Base-by-base conservation (phyloP, 1,140 invertebrate genomes). In the Drosophila nebulosa region DNA sequence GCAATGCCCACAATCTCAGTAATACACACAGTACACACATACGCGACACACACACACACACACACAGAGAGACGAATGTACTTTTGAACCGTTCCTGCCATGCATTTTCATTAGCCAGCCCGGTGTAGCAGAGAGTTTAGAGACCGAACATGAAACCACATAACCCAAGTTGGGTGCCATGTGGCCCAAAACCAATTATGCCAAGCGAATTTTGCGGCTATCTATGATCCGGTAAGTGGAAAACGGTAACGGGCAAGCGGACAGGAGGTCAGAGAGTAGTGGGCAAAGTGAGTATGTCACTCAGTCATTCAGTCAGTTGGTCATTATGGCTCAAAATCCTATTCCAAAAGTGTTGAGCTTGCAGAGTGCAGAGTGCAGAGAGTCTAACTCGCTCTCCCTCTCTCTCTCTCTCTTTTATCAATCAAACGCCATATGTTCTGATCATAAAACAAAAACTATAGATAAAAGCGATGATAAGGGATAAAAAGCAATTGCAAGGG, bases 101-200 rank as follows among this genome's bases (percentile, higher is more conserved):
- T 74, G 72, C 66, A 84, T 74, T 76, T 80, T 80, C 78, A 74
- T 66, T 80, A 81, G 69, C 61, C 39, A 12, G 35, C 32, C 32
- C 53, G 59, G 30, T 32, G 30, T 61, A 18, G 3, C 55, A 56
- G 55, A 56, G 55, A 59, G 55, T 64, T 22, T 27, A 56, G 18
- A 30, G 39, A 16, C 9, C 60, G n/a, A 32, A 32, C 30, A 32
- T 26, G 39, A 21, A 42, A 70, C 50, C 56, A 32, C 69, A 64
- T 39, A 39, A 60, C 36, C 59, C 64, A 52, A 65, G 64, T 39
- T 65, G 58, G 64, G 62, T 61, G 64, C 53, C 65, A 50, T 53
- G 67, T 64, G 61, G 21, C 67, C 83, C 67, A 88, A 80, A 80
- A 86, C 66, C 83, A 86, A 86, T 86, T 86, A 81, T 64, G 65